These are phyloP conservation scores for Malthinus seriepunctatus DNA, from an alignment of 2,888 invertebrate species.

Conservation along the genomic window DNA sequence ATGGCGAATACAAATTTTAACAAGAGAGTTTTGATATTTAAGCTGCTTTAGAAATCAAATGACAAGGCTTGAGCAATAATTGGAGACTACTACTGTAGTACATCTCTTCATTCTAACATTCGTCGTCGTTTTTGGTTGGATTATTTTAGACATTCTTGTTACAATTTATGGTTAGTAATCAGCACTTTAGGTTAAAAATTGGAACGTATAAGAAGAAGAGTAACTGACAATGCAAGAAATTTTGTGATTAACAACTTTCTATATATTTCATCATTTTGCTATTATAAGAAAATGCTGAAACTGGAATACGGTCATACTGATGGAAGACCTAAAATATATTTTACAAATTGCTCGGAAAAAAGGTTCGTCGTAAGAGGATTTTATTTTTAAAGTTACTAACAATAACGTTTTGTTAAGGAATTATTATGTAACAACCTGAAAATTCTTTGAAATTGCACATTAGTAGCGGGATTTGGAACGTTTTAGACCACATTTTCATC, in stretches of 20 bases:
- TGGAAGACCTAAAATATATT: too few species aligned
- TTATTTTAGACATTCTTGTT: conserved; percentile 27
- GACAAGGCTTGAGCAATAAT: conserved; percentile 45
- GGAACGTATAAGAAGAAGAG: conserved; percentile 26
- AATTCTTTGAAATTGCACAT: too few species aligned
- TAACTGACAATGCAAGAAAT: conserved; percentile 26
- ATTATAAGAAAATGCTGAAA: conserved; percentile 10
- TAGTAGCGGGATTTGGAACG: too few species aligned
- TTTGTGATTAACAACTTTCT: conserved; percentile 16
- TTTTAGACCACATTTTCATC: too few species aligned
- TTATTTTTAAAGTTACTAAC: too few species aligned
- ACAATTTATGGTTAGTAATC: conserved; percentile 43
- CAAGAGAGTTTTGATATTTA: too few species aligned
- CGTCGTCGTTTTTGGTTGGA: background rate
- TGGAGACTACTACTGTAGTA: conserved; percentile 38
- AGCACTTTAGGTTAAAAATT: conserved; percentile 41
- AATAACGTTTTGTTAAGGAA: too few species aligned
- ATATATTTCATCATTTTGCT: conserved; percentile 9
- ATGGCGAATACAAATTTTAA: too few species aligned
- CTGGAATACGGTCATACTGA: too few species aligned
- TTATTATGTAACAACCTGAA: too few species aligned
- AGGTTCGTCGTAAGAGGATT: too few species aligned
- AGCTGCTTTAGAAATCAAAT: conserved; percentile 45
- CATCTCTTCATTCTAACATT: conserved; percentile 25
- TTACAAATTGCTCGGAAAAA: too few species aligned